These are phyloP conservation scores for Semnornis frantzii DNA, from an alignment of 2,113 vertebrate genomes.

Conservation along the genomic window DNA sequence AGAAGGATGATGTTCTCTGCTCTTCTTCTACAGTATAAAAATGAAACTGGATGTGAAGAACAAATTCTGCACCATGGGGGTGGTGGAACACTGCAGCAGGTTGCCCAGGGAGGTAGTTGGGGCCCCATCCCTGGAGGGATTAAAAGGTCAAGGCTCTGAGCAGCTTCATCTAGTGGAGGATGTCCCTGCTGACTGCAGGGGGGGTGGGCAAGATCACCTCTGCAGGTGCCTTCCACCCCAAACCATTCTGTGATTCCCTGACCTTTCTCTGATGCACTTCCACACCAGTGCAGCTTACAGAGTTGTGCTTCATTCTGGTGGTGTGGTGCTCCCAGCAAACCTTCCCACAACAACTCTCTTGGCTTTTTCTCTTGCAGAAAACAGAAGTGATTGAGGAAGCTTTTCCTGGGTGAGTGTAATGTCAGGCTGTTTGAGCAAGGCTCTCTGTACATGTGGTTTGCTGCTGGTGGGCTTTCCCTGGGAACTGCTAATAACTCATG, in stretches of 20 bases:
- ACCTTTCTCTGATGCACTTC: background rate
- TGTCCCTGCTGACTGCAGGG: too few species aligned
- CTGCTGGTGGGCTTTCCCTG: background rate
- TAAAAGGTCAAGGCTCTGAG: too few species aligned
- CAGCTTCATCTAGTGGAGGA: too few species aligned
- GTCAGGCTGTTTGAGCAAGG: background rate
- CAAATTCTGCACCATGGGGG: too few species aligned
- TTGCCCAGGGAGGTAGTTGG: too few species aligned
- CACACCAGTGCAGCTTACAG: background rate
- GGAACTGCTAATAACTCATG: background rate
- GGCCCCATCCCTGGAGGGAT: too few species aligned
- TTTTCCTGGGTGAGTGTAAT: constrained; percentile 90
- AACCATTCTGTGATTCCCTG: too few species aligned
- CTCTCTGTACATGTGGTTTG: background rate
- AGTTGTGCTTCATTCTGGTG: background rate
- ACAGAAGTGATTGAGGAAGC: constrained; percentile 97
- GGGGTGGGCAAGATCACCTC: too few species aligned
- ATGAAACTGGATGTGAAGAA: background rate
- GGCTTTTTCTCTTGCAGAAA: constrained; percentile 79
- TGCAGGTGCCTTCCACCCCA: too few species aligned
- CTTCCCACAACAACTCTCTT: background rate
- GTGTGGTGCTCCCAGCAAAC: background rate
- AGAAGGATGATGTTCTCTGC: background rate
- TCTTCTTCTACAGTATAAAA: background rate
- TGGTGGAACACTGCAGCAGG: too few species aligned